Conservation (phyloP, 2,797 vertebrate species). For the Thunnus albacares region DNA sequence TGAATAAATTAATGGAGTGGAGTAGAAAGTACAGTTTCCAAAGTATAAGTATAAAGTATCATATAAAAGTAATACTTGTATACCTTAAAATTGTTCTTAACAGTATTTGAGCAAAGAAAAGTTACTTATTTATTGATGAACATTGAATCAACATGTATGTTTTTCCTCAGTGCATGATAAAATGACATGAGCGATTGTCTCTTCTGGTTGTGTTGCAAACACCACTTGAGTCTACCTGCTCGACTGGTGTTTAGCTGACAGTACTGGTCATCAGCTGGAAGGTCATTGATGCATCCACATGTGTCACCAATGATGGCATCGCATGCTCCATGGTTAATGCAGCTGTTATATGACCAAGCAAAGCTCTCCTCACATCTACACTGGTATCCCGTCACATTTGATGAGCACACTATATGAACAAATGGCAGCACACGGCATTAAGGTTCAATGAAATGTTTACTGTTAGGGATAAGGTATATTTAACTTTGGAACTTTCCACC, state of each 20-base stretch:
- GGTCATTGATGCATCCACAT: conserved; percentile 73
- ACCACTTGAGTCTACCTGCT: conserved; percentile 31
- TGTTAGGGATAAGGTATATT: not conserved
- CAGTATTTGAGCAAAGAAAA: too few relatives aligned
- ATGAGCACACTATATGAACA: conserved; percentile 48
- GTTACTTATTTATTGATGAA: too few relatives aligned
- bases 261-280: conserved; percentile 43
- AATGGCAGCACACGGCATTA: not conserved
- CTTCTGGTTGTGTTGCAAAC: not conserved
- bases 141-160: not conserved
- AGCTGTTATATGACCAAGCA: conserved; percentile 61
- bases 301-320: conserved; percentile 34
- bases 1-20: not conserved
- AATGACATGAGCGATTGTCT: too few relatives aligned
- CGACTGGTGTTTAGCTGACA: conserved; percentile 43
- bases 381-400: conserved; percentile 22
- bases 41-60: too few relatives aligned
- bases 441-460: not conserved
- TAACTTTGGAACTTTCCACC: not conserved
- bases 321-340: conserved; percentile 39
- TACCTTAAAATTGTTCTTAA: too few relatives aligned
- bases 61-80: too few relatives aligned
- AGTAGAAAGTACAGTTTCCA: not conserved
- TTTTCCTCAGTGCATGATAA: not conserved
- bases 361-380: conserved; percentile 64